These are phyloP conservation scores for Aphelenchoides bicaudatus DNA, from an alignment of 2,888 invertebrate genomes.

Conservation along the genomic window DNA sequence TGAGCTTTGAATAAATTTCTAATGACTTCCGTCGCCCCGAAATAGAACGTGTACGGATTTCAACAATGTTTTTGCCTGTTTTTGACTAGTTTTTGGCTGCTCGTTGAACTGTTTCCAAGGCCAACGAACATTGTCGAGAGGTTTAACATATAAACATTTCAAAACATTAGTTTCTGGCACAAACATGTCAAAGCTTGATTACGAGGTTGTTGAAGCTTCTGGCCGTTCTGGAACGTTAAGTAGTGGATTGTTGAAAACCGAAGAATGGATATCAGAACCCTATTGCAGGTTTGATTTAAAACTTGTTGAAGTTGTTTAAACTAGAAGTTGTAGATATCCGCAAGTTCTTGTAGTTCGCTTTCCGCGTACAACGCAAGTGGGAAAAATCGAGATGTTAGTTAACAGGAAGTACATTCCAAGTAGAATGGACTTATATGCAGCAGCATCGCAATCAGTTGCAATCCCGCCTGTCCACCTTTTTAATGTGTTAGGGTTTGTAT, in stretches of 20 bases:
- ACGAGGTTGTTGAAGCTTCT: constrained; percentile 3
- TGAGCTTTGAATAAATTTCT: neutral
- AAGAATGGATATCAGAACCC: neutral
- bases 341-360: constrained; percentile 4
- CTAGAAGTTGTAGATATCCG: neutral
- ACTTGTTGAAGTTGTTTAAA: neutral
- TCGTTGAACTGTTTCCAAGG: no score
- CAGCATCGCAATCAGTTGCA: neutral
- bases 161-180: no score
- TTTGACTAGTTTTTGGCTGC: neutral
- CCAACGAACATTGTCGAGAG: constrained; percentile 7
- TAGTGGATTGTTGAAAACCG: neutral
- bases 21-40: no score
- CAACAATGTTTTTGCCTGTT: neutral
- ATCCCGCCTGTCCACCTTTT: constrained; percentile 7
- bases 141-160: no score
- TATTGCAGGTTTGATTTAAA: neutral
- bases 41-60: no score
- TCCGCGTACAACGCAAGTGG: neutral
- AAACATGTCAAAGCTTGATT: neutral
- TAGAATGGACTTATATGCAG: neutral
- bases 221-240: neutral
- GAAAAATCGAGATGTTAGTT: constrained; percentile 4
- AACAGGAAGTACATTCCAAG: constrained; percentile 1
- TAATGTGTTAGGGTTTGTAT: neutral